Evolutionary conservation across 2,888 invertebrate genomes (phyloP).

Genomic region (Athetis lepigone): DNA sequence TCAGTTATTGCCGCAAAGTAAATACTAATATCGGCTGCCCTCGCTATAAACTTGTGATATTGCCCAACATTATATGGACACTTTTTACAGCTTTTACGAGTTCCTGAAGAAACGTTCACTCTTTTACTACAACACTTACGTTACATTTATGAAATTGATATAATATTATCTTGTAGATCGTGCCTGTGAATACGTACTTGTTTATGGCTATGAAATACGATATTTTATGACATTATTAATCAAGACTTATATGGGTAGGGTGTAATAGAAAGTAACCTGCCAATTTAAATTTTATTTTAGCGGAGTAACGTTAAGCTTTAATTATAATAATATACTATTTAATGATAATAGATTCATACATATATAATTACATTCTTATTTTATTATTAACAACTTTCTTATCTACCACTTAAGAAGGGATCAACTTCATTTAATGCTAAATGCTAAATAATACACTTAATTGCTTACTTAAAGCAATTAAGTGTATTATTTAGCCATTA

Average conservation of each 20-base stretch:
- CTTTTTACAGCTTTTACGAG: slow-evolving; percentile 65
- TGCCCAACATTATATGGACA: slow-evolving; percentile 62
- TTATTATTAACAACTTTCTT: too few relatives aligned
- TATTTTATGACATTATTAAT: slow-evolving; percentile 62
- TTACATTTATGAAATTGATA: slow-evolving; percentile 63
- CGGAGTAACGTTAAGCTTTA: slow-evolving; percentile 7
- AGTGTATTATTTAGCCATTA: too few relatives aligned
- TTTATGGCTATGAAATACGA: slow-evolving; percentile 60
- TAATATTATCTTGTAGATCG: slow-evolving; percentile 56
- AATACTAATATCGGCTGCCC: slow-evolving; percentile 74
- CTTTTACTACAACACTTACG: slow-evolving; percentile 62
- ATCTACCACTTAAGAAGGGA: too few relatives aligned
- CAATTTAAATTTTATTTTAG: slow-evolving; percentile 34
- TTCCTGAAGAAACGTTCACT: slow-evolving; percentile 61
- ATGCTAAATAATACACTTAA: too few relatives aligned
- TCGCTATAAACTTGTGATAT: slow-evolving; percentile 68
- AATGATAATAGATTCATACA: slow-evolving; percentile 16
- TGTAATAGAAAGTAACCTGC: slow-evolving; percentile 15
- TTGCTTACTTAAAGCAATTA: too few relatives aligned
- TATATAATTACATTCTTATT: too few relatives aligned
- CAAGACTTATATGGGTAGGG: slow-evolving; percentile 40
- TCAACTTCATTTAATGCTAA: too few relatives aligned
- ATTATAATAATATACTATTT: background rate
- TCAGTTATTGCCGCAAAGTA: slow-evolving; percentile 75
- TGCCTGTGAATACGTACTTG: slow-evolving; percentile 59